Evolutionary conservation across 2,797 vertebrate species (phyloP).

Genomic region (Zalophus californianus): DNA sequence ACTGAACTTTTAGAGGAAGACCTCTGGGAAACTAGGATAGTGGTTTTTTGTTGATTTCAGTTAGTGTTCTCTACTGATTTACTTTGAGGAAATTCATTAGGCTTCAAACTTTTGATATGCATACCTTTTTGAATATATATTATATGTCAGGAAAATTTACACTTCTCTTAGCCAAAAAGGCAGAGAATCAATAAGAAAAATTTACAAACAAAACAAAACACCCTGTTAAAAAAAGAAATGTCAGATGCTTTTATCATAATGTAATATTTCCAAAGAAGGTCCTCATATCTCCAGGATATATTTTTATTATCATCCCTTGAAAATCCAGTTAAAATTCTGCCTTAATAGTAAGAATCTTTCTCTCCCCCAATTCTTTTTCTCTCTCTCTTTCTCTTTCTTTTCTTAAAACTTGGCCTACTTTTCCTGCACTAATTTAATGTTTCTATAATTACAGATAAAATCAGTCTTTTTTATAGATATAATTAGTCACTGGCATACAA

Average conservation of each 20-base stretch:
- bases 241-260: not conserved
- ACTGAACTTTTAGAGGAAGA: not conserved
- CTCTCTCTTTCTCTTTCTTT: not conserved
- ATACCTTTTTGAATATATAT: not conserved
- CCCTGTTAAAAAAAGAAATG: not conserved
- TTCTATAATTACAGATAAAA: not conserved
- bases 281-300: not conserved
- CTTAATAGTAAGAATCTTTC: not conserved
- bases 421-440: not conserved
- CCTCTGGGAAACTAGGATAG: not conserved
- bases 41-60: not conserved
- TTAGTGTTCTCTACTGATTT: not conserved
- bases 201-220: not conserved
- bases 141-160: not conserved
- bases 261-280: not conserved
- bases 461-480: not conserved
- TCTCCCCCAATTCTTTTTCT: not conserved
- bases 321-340: not conserved
- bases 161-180: not conserved
- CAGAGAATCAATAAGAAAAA: not conserved
- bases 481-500: not conserved
- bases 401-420: not conserved
- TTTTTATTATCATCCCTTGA: not conserved
- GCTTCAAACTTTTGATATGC: not conserved
- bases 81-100: not conserved